These are phyloP conservation scores for Lepidostoma basale DNA, from an alignment of 1,140 invertebrate species.

Conservation along the genomic window DNA sequence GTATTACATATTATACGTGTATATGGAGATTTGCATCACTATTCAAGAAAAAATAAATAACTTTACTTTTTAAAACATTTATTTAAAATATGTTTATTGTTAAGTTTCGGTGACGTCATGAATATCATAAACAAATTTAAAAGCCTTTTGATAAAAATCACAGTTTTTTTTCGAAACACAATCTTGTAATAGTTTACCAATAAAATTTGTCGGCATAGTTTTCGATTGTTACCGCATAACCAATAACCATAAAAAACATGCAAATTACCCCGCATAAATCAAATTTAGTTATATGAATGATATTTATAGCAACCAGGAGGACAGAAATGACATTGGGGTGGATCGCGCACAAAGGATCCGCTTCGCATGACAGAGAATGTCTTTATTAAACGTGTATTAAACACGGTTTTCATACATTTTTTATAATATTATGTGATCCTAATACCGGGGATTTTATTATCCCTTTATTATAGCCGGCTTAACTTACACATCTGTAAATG, in stretches of 20 bases:
- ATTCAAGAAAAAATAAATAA: too few relatives aligned
- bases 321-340: constrained; percentile 39
- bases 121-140: too few relatives aligned
- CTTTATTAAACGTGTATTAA: constrained; percentile 44
- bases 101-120: too few relatives aligned
- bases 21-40: too few relatives aligned
- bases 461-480: constrained; percentile 19
- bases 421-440: constrained; percentile 24
- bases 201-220: not conserved
- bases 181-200: not conserved
- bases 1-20: too few relatives aligned
- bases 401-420: constrained; percentile 26
- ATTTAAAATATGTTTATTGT: too few relatives aligned
- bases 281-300: constrained; percentile 24
- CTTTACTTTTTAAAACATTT: too few relatives aligned
- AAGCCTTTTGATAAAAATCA: too few relatives aligned
- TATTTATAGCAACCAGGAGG: constrained; percentile 28
- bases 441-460: constrained; percentile 14
- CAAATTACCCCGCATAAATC: constrained; percentile 24
- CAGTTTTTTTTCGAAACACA: not conserved
- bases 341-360: constrained; percentile 30
- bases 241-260: constrained; percentile 4
- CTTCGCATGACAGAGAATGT: constrained; percentile 37
- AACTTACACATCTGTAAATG: constrained; percentile 5
- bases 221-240: not conserved